Evolutionary conservation across 2,797 vertebrate genomes (phyloP), one percentile per base, ranked within the genome.

Genomic region (Channallabes apus): DNA sequence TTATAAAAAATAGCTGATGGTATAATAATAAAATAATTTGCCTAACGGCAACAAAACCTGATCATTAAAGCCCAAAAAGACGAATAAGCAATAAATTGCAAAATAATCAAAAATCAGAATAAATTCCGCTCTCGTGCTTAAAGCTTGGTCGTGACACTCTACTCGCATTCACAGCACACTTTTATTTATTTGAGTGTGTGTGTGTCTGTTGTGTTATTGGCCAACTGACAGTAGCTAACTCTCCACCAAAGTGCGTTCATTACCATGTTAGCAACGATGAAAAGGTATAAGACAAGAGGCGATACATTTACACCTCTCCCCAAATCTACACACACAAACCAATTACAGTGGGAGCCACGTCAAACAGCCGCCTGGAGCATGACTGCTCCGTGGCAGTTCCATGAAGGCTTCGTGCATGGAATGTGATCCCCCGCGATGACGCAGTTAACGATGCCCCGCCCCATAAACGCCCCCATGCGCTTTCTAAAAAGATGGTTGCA

Each of bases 241-340:
- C 62, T 29, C 32, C 29, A 0, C 3, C 54, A 27, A 59, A 65
- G 64, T 78, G 72, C 32, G 12, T 87, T 84, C 56, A 71, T 87
- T 84, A 32, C 7, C 67, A 18, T 14, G 3, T 76, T 56, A 61
- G 20, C 27, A 22, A 27, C 51, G 38, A 88, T 84, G 67, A 84
- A 83, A 86, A 84, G 81, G 78, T 65, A 18, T 17, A 41, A 61
- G 68, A 86, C 85, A 85, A 85, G 68, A 59, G 58, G 68, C 77
- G 24, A 59, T 73, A 65, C 59, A 85, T 88, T 84, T 79, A 84
- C 41, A 69, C 32, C 75, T 38, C 84, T 1, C 61, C 79, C 67
- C 68, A 72, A 75, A 20, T 15, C 0, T 15, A 46, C 78, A 51
- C 78, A 65, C 22, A 3, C 58, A 24, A 15, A n/a, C n/a, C n/a